Evolutionary conservation across 2,113 vertebrate species (phyloP).

Genomic region (Cryptotis parvus): DNA sequence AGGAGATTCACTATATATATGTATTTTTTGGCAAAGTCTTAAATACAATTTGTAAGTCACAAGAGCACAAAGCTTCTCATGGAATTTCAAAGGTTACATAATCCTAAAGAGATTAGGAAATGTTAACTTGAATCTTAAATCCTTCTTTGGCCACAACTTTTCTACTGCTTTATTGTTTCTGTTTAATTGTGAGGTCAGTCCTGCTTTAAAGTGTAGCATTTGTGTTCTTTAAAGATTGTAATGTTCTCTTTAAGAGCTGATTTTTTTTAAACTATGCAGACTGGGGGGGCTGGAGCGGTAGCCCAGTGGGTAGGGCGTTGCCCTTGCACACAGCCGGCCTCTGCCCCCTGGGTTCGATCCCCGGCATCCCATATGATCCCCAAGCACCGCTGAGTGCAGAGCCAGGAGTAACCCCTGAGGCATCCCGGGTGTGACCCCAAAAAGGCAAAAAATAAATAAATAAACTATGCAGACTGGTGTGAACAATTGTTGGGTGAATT

Average conservation of each 20-base stretch:
- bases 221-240: slow-evolving; percentile 47
- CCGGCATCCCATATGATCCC: too few relatives aligned
- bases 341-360: too few relatives aligned
- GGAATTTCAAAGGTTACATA: slow-evolving; percentile 33
- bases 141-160: too few relatives aligned
- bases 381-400: too few relatives aligned
- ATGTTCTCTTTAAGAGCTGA: slow-evolving; percentile 21
- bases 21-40: background rate
- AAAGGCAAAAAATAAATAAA: too few relatives aligned
- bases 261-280: slow-evolving; percentile 7
- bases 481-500: slow-evolving; percentile 9
- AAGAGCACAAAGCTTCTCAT: background rate
- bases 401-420: too few relatives aligned
- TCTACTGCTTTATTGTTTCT: too few relatives aligned
- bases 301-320: too few relatives aligned
- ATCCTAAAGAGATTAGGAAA: background rate
- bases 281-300: too few relatives aligned
- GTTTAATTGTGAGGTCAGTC: background rate
- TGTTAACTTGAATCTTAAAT: background rate
- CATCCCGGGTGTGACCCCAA: too few relatives aligned
- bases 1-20: background rate
- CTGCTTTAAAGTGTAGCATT: slow-evolving; percentile 9
- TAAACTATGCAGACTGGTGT: slow-evolving; percentile 25
- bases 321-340: too few relatives aligned
- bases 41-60: background rate